Evolutionary conservation across 2,888 invertebrate species (phyloP), one percentile per base, ranked within the genome.

Genomic region (Chymomyza amoena): DNA sequence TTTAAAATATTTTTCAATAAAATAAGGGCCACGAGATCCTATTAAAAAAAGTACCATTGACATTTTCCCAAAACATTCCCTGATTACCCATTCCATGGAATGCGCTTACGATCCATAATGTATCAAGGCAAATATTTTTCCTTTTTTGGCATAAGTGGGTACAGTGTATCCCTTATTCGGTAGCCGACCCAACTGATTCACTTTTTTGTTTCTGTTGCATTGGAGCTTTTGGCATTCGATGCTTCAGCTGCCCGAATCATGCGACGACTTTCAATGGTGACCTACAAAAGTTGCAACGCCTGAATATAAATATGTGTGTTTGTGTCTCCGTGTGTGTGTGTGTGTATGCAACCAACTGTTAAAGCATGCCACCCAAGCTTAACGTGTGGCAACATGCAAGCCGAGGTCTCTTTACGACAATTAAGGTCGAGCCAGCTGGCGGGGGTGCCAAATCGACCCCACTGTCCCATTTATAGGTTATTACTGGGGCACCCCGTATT

Each of bases 401-500:
- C 86, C 88, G 71, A 82, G 77, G 70, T 54, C 59, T 16, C 70
- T 67, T 73, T 65, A 63, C 84, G 68, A 80, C 76, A 88, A 83
- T 83, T 80, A 88, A 87, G 88, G 88, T 74, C 79, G 72, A 32
- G n/a, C 15, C 52, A 15, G 39, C 32, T 51, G 15, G 16, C 28
- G 65, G 57, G 57, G 6, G 57, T 15, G 15, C 57, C 50, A 18
- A 13, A 66, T 9, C 57, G 25, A 57, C 25, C 9, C 28, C 25
- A 25, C 16, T 51, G 51, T 7, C 15, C 20, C 54, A 20, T 15
- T 15, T 25, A 25, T 13, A 4, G 57, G 57, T 57, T 57, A 16
- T 7, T 54, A 9, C 18, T 54, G 18, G 52, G 16, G 18, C 52
- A 9, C 7, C 52, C 18, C 15, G 52, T 18, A 54, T 18, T 54